Conservation (phyloP, 2,113 vertebrate species). For the Cyrtonyx montezumae region DNA sequence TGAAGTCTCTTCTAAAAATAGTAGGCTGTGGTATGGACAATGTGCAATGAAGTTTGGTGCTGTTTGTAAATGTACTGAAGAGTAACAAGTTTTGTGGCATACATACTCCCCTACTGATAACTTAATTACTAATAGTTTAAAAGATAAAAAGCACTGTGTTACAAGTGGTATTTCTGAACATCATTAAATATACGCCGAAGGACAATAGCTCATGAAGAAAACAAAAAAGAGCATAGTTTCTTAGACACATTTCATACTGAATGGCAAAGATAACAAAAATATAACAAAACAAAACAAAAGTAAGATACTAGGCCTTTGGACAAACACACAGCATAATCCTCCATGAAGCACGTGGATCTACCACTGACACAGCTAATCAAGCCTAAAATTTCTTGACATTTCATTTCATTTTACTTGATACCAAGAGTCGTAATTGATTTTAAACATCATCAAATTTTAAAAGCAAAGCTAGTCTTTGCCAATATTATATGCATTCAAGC, state of each 20-base stretch:
- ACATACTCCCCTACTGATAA: neutral
- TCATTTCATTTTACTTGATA: neutral
- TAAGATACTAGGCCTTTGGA: neutral
- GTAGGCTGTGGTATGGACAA: neutral
- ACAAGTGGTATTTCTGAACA: neutral
- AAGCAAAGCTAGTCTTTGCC: neutral
- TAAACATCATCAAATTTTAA: neutral
- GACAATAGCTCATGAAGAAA: neutral
- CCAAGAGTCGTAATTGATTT: neutral
- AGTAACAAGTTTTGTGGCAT: neutral
- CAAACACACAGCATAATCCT: neutral
- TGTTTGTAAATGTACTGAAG: neutral
- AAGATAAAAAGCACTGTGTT: neutral
- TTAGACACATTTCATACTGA: neutral
- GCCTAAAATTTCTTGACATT: neutral
- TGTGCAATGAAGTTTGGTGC: neutral
- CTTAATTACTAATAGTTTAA: neutral
- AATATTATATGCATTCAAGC: neutral
- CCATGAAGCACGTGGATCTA: neutral
- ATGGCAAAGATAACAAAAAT: neutral
- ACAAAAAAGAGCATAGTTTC: neutral
- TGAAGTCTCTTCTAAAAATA: neutral
- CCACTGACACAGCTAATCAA: neutral
- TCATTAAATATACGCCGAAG: neutral
- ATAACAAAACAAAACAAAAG: neutral